Conservation (phyloP, 2,888 invertebrate species). For the Periphyllus acericola region DNA sequence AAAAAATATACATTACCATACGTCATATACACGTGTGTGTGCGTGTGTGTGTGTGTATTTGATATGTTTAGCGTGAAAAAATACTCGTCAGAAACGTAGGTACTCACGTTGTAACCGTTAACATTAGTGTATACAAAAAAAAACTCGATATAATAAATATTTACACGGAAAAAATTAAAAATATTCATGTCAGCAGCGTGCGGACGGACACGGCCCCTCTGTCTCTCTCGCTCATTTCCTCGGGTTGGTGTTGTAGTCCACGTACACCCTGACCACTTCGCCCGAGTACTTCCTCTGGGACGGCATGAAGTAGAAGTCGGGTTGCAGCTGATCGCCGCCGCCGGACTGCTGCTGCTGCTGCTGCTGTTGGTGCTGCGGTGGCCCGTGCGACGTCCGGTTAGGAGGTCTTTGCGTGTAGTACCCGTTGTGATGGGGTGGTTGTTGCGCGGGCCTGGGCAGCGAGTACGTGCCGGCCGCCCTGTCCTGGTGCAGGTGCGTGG, state of each 20-base stretch:
- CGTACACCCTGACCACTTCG: conserved; percentile 85
- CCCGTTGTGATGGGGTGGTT: conserved; percentile 66
- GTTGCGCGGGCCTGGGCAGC: conserved; percentile 74
- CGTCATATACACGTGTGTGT: no score
- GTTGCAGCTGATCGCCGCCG: conserved; percentile 66
- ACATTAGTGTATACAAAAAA: neutral
- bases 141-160: neutral
- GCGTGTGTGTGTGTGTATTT: no score
- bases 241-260: conserved; percentile 80
- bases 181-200: no score
- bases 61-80: no score
- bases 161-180: no score
- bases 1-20: no score
- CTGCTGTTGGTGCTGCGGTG: conserved; percentile 62
- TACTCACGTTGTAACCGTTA: no score
- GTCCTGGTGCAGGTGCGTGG: conserved; percentile 65
- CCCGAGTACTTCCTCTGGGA: conserved; percentile 93
- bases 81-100: no score
- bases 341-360: conserved; percentile 68
- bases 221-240: conserved; percentile 70
- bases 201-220: no score
- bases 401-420: conserved; percentile 67
- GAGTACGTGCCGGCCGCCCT: conserved; percentile 76
- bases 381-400: conserved; percentile 63
- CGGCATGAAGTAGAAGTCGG: conserved; percentile 96